Evolutionary conservation across 2,113 vertebrate genomes (phyloP), one percentile per base, ranked within the genome.

Genomic region (Charina bottae): DNA sequence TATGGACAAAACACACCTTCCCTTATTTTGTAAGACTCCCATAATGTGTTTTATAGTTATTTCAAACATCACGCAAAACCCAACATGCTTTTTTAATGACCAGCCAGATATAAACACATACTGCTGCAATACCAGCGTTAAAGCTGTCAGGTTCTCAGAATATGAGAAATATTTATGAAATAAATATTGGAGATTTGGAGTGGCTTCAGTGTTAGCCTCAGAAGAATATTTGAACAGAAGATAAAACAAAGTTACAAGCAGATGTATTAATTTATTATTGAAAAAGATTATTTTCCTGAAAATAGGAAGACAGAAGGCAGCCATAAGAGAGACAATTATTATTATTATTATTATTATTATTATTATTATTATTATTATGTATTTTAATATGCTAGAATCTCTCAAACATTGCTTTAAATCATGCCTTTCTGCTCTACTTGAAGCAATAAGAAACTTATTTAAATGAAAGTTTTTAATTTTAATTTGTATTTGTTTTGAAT

Each of bases 181-280:
- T 98, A 98, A 97, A 96, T 94, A 95, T 85, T 91, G 89, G 93
- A 98, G 97, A 97, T 97, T 97, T 96, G 97, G 97, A 96, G 93
- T 92, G 90, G 92, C 72, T 78, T 94, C 85, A 87, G 93, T 97
- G 95, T 96, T 95, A 97, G 93, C 95, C 72, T 24, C 96, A 95
- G 92, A 92, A 96, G 95, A 96, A 90, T 96, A 91, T 90, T 97
- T 97, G 95, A 96, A 90, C 93, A 95, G 96, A 97, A 97, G 98
- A 98, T 96, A 96, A 97, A 98, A 97, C 97, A 95, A 98, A 97
- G 97, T 96, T 98, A 95, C 92, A 95, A 97, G 97, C 97, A 96
- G 96, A 96, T 95, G 95, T 85, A 59, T 60, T 33, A 53, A 49
- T n/a, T 58, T 83, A 56, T 26, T 26, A 55, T 19, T 60, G 19